These are phyloP conservation scores for Catharus ustulatus DNA, from an alignment of 2,797 vertebrate genomes.

Conservation along the genomic window DNA sequence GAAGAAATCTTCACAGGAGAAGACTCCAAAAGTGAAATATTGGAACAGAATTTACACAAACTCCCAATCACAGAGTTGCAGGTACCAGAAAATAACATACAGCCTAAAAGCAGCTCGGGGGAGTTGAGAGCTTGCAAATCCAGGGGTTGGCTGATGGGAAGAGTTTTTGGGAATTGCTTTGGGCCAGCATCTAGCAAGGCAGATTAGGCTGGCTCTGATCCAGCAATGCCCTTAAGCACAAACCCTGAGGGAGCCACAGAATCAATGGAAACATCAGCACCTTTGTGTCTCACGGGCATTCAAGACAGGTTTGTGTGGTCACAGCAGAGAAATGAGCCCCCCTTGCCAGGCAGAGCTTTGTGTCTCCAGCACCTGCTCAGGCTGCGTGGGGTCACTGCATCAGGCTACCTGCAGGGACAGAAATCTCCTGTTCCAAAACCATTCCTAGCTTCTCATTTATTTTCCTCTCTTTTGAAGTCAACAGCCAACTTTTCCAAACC, in stretches of 20 bases:
- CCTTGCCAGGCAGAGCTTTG: neutral
- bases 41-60: neutral
- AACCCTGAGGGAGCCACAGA: neutral
- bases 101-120: neutral
- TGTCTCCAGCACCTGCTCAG: neutral
- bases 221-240: neutral
- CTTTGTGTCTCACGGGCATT: neutral
- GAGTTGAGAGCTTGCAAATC: neutral
- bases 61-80: neutral
- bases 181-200: neutral
- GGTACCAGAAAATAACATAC: neutral
- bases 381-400: neutral
- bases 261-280: neutral
- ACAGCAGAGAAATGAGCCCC: neutral
- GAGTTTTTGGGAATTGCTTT: neutral
- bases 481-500: conserved; percentile 3
- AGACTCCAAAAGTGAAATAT: neutral
- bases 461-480: conserved; percentile 30
- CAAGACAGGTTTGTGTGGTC: neutral
- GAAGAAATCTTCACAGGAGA: neutral
- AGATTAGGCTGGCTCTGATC: neutral
- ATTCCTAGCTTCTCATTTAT: neutral
- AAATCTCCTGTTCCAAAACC: neutral
- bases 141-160: neutral
- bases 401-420: neutral